Conservation (phyloP, 2,797 vertebrate species). For the Rousettus madagascariensis region DNA sequence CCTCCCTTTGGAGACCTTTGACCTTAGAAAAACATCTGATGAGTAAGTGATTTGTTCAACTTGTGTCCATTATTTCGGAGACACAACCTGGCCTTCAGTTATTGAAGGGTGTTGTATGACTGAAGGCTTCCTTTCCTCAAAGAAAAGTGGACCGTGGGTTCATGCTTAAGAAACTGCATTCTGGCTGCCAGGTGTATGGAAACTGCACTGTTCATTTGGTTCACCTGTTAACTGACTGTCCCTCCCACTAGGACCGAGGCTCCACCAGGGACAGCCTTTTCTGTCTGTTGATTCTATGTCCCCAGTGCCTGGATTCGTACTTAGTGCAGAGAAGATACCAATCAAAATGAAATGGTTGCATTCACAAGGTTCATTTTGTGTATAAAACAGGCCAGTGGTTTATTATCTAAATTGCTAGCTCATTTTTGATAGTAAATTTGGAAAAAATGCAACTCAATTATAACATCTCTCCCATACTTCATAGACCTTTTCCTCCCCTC, state of each 20-base stretch:
- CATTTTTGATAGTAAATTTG: neutral
- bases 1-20: neutral
- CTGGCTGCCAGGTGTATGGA: neutral
- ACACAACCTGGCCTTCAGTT: neutral
- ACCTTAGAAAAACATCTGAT: neutral
- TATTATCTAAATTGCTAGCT: neutral
- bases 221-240: neutral
- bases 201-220: neutral
- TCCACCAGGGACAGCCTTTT: neutral
- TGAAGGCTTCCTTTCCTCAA: neutral
- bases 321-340: neutral
- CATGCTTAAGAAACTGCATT: neutral
- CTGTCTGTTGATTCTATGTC: neutral
- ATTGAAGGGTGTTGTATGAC: neutral
- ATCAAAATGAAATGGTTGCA: neutral
- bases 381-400: neutral
- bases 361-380: neutral
- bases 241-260: neutral
- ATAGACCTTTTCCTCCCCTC: neutral
- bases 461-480: neutral
- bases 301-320: neutral
- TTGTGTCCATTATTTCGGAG: neutral
- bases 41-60: neutral
- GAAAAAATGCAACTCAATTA: neutral
- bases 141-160: neutral